Evolutionary conservation across 2,797 vertebrate genomes (phyloP), one percentile per base, ranked within the genome.

Genomic region (Aratinga solstitialis): DNA sequence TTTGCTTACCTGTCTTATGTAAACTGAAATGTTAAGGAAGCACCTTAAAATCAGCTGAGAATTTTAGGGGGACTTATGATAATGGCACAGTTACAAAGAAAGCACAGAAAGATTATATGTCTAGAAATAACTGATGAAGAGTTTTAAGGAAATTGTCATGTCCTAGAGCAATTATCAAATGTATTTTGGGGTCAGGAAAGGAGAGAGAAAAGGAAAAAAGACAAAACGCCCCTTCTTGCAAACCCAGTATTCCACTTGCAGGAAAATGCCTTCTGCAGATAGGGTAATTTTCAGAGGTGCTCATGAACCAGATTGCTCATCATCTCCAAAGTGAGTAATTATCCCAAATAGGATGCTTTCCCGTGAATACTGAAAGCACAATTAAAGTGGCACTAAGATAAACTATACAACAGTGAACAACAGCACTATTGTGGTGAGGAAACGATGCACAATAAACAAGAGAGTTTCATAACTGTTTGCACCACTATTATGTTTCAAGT

Each of bases 271-370:
- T 97, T 94, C 94, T 96, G 94, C 48, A 90, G 84, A 92, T 59
- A 95, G 68, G 84, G 78, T 93, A 94, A 96, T 97, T 97, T 97
- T 96, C 95, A 96, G 84, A 97, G 96, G 84, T 96, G 76, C 81
- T 96, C 79, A 66, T 85, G 91, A 97, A 91, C 94, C 65, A 93
- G 95, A 97, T 85, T 96, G 91, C 97, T 74, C 87, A 97, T 97
- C 80, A 27, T 97, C 95, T 96, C 29, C 86, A 90, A 95, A 96
- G 90, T 90, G 87, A 97, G 95, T 96, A 97, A 97, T 97, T 98
- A 98, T 94, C 85, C 43, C 83, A 94, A 91, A 97, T 93, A 94
- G 90, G 80, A 94, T 90, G 66, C 76, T 97, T 97, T 96, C 87
- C 75, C 86, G 61, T 87, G 94, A 97, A 97, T 81, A 89, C 71